Evolutionary conservation across 2,888 invertebrate genomes (phyloP).

Genomic region (Athrips mouffetella): DNA sequence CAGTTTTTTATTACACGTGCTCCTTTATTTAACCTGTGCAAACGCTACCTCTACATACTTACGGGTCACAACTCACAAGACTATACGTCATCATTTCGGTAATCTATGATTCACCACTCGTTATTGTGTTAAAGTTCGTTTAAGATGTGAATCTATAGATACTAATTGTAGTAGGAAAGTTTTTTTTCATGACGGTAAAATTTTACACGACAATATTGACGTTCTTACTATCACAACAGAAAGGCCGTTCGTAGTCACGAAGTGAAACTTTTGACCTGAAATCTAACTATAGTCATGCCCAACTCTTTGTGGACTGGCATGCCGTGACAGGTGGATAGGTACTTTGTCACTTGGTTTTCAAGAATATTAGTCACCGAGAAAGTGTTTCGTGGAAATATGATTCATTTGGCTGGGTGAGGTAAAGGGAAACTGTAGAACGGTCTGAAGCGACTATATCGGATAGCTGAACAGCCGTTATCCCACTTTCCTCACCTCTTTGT

Average conservation of each 20-base stretch:
- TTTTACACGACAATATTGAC: background rate
- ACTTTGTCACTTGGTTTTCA: background rate
- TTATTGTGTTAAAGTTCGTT: no score
- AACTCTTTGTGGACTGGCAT: background rate
- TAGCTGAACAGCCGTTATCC: constrained; percentile 22
- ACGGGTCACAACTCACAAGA: no score
- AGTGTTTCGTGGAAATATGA: constrained; percentile 15
- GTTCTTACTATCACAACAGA: background rate
- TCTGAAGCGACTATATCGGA: constrained; percentile 15
- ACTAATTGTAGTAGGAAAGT: no score
- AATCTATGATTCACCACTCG: no score
- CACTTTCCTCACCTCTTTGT: constrained; percentile 20
- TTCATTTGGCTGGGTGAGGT: constrained; percentile 3
- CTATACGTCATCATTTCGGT: no score
- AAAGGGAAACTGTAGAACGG: background rate
- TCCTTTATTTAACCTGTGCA: no score
- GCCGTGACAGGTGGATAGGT: background rate
- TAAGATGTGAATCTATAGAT: no score
- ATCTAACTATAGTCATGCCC: background rate
- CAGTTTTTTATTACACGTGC: no score
- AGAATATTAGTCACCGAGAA: constrained; percentile 14
- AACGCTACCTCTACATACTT: no score
- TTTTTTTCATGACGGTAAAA: background rate
- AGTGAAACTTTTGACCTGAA: background rate
- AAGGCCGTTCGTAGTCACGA: background rate